Evolutionary conservation across 1,140 invertebrate genomes (phyloP), one percentile per base, ranked within the genome.

Genomic region (Drosophila rufa): DNA sequence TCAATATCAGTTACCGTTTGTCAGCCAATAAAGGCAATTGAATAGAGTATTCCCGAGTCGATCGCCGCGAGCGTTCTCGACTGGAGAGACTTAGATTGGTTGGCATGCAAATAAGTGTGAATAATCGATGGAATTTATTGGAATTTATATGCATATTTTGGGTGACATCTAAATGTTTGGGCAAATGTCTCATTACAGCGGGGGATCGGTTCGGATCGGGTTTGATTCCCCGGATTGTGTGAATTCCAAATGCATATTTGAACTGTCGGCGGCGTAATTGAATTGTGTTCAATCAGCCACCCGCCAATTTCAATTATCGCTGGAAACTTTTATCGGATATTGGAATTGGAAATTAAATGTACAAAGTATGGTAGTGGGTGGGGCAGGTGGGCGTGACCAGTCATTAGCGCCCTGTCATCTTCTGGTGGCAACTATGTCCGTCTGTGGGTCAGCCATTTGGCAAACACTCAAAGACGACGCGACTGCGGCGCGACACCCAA

Each of bases 381-480:
- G 50, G 67, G 46, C 55, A 25, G 38, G 38, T 50, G 55, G 76
- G 76, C 75, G 75, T 65, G 76, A 17, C 73, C 4, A 15, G 22
- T 40, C 33, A 77, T 77, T 78, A 78, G 25, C 55, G 77, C 64
- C 64, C 60, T 40, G 53, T 65, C 43, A 51, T 17, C 30, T 17
- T 40, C 14, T 40, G 61, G 61, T 30, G 19, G 1, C 11, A 27
- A 55, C n/a, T 14, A 40, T 47, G 38, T 56, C 42, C 53, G 47
- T 79, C 75, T 79, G 40, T 79, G 56, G 75, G 67, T 66, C 64
- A 70, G 68, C 45, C 57, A 69, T 11, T 65, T 89, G 85, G 84
- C 85, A 89, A 48, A 47, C 53, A 79, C 59, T 89, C 84, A 89
- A 89, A 79, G 85, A 60, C 74, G 53, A 19, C 22, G 22, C 22